A percentile compares a stretch with the other conserved stretches of the same genome.
phyloP scores from a whole-genome alignment of 2,888 invertebrate genomes.

The Didymodactylos carnosus region DNA sequence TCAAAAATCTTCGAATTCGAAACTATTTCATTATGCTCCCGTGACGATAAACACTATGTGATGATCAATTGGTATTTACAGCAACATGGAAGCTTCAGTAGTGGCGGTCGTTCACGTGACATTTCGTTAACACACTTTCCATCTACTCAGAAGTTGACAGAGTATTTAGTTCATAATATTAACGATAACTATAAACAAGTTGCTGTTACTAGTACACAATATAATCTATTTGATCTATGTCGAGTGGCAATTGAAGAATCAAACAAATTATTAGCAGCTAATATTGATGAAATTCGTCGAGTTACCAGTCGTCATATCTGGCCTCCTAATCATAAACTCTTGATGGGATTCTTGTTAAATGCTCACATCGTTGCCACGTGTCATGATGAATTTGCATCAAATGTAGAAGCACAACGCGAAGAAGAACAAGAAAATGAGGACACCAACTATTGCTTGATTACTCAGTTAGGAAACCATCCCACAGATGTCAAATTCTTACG shows the following conservation, averaged over 20 bases:
- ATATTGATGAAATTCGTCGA: background rate
- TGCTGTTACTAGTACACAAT: background rate
- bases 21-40: background rate
- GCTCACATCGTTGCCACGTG: background rate
- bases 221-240: background rate
- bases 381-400: too few species aligned
- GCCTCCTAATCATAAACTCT: background rate
- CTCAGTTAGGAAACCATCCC: background rate
- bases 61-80: background rate
- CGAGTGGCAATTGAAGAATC: background rate
- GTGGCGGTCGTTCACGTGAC: background rate
- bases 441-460: background rate
- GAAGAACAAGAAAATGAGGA: background rate
- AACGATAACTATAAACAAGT: background rate
- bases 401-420: too few species aligned
- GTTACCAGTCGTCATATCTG: background rate
- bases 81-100: background rate
- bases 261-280: background rate
- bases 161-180: background rate
- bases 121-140: background rate
- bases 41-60: background rate
- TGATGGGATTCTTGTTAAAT: background rate
- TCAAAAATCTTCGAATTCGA: too few species aligned
- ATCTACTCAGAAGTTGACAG: background rate
- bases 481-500: background rate